A percentile compares a stretch with the other conserved stretches of the same genome.
Conservation (phyloP, 2,113 vertebrate genomes). For the Cinclus mexicanus region DNA sequence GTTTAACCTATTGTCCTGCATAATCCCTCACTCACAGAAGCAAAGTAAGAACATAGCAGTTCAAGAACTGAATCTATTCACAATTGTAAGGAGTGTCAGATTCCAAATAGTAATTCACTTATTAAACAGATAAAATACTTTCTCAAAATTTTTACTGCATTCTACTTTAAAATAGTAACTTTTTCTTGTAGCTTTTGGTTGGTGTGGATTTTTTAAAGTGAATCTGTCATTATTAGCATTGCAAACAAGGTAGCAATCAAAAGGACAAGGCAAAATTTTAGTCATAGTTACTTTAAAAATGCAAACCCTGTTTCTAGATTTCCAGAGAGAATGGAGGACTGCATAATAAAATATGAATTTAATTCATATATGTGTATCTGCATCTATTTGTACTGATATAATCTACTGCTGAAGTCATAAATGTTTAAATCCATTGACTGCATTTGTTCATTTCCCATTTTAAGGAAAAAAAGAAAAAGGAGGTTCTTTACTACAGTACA, state of each 20-base stretch:
- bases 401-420: slow-evolving; percentile 12
- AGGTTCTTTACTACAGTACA: slow-evolving; percentile 38
- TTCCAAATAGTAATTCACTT: neutral
- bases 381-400: neutral
- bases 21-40: neutral
- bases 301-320: neutral
- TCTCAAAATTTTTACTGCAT: neutral
- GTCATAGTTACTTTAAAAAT: neutral
- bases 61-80: neutral
- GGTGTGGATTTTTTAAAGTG: neutral
- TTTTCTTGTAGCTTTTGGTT: neutral
- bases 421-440: slow-evolving; percentile 13
- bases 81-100: neutral
- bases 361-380: neutral
- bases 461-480: slow-evolving; percentile 7
- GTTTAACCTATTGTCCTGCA: neutral
- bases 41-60: neutral
- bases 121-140: neutral
- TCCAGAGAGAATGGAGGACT: neutral
- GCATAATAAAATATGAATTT: slow-evolving; percentile 17
- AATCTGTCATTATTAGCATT: neutral
- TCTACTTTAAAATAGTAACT: neutral
- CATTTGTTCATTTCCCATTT: slow-evolving; percentile 48
- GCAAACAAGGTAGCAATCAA: neutral
- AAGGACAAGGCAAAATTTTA: neutral